Evolutionary conservation across 2,113 vertebrate species (phyloP), one percentile per base, ranked within the genome.

Genomic region (Dunckerocampus dactyliophorus): DNA sequence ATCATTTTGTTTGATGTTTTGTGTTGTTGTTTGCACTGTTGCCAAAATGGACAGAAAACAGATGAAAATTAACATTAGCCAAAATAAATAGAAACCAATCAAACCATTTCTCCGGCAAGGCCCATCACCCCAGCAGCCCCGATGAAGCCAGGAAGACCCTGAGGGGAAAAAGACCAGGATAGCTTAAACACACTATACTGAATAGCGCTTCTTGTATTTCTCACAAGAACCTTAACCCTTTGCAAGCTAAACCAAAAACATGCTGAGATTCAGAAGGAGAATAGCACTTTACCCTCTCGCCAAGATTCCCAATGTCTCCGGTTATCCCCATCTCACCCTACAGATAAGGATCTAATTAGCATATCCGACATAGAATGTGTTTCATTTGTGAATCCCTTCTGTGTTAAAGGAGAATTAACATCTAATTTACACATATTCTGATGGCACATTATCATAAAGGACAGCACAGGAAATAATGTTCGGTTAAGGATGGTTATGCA

Each of bases 101-200:
- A 67, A 83, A 98, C 96, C 95, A 96, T 99, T 84, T 97, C 93
- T 83, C 95, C 96, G 5, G 86, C 17, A 47, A 93, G 90, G 53
- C 95, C 96, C 28, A 81, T 87, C 72, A 94, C 94, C 54, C 95
- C 96, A 0, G 86, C 80, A 0, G 89, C 90, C 82, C 95, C 96
- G 43, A 93, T 71, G 74, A 98, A 95, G 59, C 95, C 96, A 66
- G 87, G 86, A 21, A 91, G 86, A 63, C 96, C 96, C 96, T 99
- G 24, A 4, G 57, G 65, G 31, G 64, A 49, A 34, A 15, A 66
- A 39, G 24, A 66, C 12, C n/a, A 69, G 52, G 72, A 59, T 52
- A 57, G 20, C 62, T 0, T 43, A 43, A 43, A 21, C 57, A 1
- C 22, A 76, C 71, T 71, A 17, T 46, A 64, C 20, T 20, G 28